phyloP scores from a whole-genome alignment of 2,888 invertebrate species.

The Drosophila multiciliata region DNA sequence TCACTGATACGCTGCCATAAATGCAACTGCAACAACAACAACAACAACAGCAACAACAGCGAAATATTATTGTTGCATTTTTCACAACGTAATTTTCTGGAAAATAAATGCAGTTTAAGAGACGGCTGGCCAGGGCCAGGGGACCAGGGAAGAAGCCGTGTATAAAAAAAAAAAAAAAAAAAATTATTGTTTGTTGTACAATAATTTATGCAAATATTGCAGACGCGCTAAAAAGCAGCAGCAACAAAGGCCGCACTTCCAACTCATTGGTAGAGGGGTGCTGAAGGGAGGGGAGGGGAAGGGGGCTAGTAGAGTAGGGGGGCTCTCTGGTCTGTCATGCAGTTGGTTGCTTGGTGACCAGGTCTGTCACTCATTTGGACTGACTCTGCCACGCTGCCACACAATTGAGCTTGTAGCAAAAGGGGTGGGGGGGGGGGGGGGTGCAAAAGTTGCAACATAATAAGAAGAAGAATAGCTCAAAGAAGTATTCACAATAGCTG shows the following conservation, averaged over 20 bases:
- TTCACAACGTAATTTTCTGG: constrained; percentile 79
- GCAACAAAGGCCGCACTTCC: not conserved
- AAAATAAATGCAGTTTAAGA: constrained; percentile 61
- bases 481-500: no score
- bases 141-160: not conserved
- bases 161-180: constrained; percentile 18
- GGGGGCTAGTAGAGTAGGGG: not conserved
- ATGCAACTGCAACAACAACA: constrained; percentile 25
- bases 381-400: not conserved
- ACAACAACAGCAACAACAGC: constrained; percentile 18
- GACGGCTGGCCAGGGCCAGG: not conserved
- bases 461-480: no score
- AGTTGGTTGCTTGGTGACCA: not conserved
- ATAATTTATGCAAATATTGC: constrained; percentile 79
- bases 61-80: constrained; percentile 71
- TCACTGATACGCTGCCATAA: constrained; percentile 70
- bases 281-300: no score
- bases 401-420: not conserved
- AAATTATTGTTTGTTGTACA: constrained; percentile 71
- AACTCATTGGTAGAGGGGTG: not conserved
- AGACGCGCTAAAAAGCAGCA: constrained; percentile 64
- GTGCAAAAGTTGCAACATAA: no score
- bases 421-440: no score
- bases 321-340: constrained; percentile 1
- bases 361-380: not conserved